Conservation (phyloP, 2,797 vertebrate species). For the Dryobates pubescens region DNA sequence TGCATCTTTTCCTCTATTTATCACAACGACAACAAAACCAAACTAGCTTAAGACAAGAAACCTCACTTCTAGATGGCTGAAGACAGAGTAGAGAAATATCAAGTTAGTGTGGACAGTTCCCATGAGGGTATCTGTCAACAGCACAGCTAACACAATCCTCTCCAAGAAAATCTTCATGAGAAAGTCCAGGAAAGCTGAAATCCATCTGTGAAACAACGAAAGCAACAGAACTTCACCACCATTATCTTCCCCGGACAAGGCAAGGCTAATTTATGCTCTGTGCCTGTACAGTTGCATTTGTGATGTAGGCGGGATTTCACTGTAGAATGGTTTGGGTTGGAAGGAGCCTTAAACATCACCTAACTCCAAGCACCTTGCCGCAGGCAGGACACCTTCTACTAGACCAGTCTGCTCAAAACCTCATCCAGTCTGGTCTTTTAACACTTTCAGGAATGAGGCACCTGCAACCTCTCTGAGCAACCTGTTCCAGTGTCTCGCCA, state of each 20-base stretch:
- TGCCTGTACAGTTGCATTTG: rapidly evolving
- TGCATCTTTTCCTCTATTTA: not conserved
- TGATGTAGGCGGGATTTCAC: rapidly evolving
- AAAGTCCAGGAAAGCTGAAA: not conserved
- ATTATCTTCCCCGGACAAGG: not conserved
- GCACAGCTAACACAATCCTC: not conserved
- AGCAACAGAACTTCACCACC: not conserved
- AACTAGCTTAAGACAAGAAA: not conserved
- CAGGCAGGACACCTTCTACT: too few relatives aligned
- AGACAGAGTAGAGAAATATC: not conserved
- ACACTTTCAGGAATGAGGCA: too few relatives aligned
- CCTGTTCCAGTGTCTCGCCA: too few relatives aligned
- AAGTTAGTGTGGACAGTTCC: not conserved
- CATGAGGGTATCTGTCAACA: not conserved
- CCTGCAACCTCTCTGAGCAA: too few relatives aligned
- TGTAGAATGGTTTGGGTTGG: too few relatives aligned
- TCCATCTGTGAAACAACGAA: not conserved
- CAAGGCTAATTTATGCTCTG: not conserved
- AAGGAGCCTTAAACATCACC: too few relatives aligned
- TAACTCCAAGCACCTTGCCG: too few relatives aligned
- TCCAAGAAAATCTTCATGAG: not conserved
- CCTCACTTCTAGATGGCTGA: not conserved
- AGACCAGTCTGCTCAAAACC: too few relatives aligned
- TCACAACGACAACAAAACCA: not conserved
- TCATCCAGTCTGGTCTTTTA: too few relatives aligned